These are phyloP conservation scores for Esox lucius DNA, from an alignment of 2,797 vertebrate genomes.

Conservation along the genomic window DNA sequence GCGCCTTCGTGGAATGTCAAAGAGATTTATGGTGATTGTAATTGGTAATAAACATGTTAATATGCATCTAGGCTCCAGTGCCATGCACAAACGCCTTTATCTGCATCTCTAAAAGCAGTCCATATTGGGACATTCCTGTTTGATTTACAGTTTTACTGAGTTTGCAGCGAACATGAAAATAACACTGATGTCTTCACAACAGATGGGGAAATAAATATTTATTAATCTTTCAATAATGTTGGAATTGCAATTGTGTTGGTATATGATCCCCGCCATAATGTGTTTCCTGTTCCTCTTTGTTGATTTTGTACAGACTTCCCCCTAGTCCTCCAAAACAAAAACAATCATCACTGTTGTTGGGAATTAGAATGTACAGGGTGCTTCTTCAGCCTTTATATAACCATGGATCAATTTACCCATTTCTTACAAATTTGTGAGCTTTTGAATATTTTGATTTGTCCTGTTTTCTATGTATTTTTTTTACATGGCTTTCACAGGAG, in stretches of 20 bases:
- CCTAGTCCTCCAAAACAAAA: no score
- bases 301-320: background rate
- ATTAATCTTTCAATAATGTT: background rate
- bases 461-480: constrained; percentile 4
- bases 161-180: background rate
- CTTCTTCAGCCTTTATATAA: background rate
- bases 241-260: background rate
- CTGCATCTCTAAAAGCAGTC: background rate
- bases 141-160: constrained; percentile 22
- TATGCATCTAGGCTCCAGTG: constrained; percentile 24
- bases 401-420: background rate
- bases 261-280: background rate
- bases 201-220: constrained; percentile 1
- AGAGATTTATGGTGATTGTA: constrained; percentile 35
- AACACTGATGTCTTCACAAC: background rate
- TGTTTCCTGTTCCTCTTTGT: background rate
- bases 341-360: no score
- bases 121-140: constrained; percentile 4
- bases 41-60: constrained; percentile 36
- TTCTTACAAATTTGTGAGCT: background rate
- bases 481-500: constrained; percentile 59
- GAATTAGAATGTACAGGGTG: background rate
- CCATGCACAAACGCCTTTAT: background rate
- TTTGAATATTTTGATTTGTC: background rate
- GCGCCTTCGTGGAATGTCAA: constrained; percentile 21